Evolutionary conservation across 2,113 vertebrate species (phyloP).

Genomic region (Platichthys flesus): DNA sequence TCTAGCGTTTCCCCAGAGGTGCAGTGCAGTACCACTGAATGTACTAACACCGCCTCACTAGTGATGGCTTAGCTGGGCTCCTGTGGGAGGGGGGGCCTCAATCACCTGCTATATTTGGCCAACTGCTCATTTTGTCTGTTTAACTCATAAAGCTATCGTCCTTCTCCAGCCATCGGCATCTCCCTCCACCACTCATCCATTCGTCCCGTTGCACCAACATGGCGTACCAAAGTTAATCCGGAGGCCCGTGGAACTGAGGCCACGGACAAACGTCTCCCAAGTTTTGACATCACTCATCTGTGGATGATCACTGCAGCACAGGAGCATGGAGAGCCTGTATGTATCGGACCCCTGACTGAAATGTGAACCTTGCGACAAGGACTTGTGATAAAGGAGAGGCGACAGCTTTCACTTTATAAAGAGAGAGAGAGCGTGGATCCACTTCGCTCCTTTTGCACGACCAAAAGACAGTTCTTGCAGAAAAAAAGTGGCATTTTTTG

Average conservation of each 20-base stretch:
- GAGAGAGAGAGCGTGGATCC: conserved; percentile 43
- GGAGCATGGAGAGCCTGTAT: conserved; percentile 41
- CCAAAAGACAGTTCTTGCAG: conserved; percentile 60
- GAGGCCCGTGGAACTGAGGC: conserved; percentile 42
- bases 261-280: conserved; percentile 29
- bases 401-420: conserved; percentile 46
- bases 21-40: conserved; percentile 74
- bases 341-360: conserved; percentile 55
- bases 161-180: conserved; percentile 45
- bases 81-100: conserved; percentile 45
- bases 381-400: conserved; percentile 57
- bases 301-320: conserved; percentile 55
- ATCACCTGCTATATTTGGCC: conserved; percentile 60
- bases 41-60: conserved; percentile 80
- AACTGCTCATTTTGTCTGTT: conserved; percentile 54
- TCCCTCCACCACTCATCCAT: conserved; percentile 48
- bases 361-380: conserved; percentile 58
- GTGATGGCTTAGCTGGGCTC: conserved; percentile 72
- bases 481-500: conserved; percentile 61
- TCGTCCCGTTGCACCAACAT: conserved; percentile 43
- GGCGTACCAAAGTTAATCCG: conserved; percentile 66
- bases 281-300: conserved; percentile 47
- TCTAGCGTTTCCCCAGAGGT: conserved; percentile 73
- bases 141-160: conserved; percentile 42
- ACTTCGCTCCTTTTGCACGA: conserved; percentile 53